Evolutionary conservation across 2,113 vertebrate species (phyloP).

Genomic region (Ivindomyrus marchei): DNA sequence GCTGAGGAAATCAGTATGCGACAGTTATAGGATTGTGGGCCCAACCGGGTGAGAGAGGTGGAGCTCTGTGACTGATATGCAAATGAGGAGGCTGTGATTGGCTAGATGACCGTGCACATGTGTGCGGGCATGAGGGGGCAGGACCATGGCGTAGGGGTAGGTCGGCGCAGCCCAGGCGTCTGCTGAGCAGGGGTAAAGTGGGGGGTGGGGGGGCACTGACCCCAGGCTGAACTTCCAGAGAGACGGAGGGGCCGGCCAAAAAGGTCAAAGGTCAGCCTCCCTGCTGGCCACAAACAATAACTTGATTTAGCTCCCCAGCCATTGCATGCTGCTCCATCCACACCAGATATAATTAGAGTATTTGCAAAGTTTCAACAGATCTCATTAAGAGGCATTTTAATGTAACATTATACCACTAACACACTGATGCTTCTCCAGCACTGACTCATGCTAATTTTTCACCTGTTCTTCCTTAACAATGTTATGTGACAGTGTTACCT

Average conservation of each 20-base stretch:
- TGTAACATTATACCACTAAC: constrained; percentile 14
- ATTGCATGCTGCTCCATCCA: constrained; percentile 46
- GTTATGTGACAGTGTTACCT: neutral
- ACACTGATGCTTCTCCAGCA: neutral
- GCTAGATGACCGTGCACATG: neutral
- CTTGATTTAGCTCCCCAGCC: constrained; percentile 62
- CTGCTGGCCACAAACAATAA: constrained; percentile 84
- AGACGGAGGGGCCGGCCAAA: constrained; percentile 72
- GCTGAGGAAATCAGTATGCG: neutral
- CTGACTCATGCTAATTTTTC: neutral
- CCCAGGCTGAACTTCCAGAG: constrained; percentile 80
- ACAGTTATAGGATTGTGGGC: neutral
- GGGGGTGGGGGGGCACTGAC: constrained; percentile 64
- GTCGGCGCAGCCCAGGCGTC: constrained; percentile 60
- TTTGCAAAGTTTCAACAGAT: constrained; percentile 24
- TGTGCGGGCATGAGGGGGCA: constrained; percentile 25
- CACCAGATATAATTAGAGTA: constrained; percentile 35
- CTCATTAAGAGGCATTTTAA: constrained; percentile 17
- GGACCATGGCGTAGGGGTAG: constrained; percentile 31
- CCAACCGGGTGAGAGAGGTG: neutral
- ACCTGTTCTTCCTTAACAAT: constrained; percentile 2
- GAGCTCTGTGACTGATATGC: neutral
- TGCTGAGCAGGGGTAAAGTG: constrained; percentile 44
- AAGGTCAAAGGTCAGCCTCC: constrained; percentile 80
- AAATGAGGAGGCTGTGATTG: constrained; percentile 14